Base-by-base conservation (phyloP, 2,797 vertebrate genomes). In the Galago senegalensis region DNA sequence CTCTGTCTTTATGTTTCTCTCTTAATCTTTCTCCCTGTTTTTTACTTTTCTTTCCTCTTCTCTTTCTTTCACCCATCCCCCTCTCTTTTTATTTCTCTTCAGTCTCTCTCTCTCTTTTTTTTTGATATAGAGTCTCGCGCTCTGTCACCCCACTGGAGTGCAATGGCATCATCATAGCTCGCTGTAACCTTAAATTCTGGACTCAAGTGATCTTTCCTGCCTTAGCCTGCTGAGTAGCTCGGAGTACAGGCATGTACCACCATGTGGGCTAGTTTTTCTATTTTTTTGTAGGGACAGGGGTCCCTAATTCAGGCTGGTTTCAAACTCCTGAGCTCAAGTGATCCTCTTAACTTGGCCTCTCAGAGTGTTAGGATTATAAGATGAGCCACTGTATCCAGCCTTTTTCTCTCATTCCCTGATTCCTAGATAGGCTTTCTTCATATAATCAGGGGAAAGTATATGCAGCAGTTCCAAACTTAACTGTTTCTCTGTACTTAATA, bases 81-180 rank as follows among this genome's bases (percentile, higher is more conserved):
- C 49, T 91, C 91, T 31, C 29, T 60, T 91, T 94, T 31, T 65
- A 18, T 34, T 88, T 90, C 58, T 75, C 14, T 72, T 72, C 21
- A 7, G 29, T 63, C n/a, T 75, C 25, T 61, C 12, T 29, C 29
- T 65, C 27, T 61, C 2, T 29, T 6, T 31, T 16, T 29, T 29
- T 31, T 67, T 67, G 65, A 67, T 31, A 67, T 1, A n/a, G 31
- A 17, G 31, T 67, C 65, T 67, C 3, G 16, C 3, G 16, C 31
- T 67, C 16, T n/a, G 31, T 67, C 65, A 67, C 29, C 65, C 65
- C 7, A 7, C 16, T n/a, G 8, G 6, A n/a, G 31, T 67, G 31
- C 65, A 67, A 31, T n/a, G 7, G 65, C 16, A 8, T 67, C 65
- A 67, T 67, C 65, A n/a, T n/a, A 67, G 31, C 27, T 16, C 31